phyloP scores from a whole-genome alignment of 1,140 invertebrate genomes.

The Drosophila pseudoobscura region DNA sequence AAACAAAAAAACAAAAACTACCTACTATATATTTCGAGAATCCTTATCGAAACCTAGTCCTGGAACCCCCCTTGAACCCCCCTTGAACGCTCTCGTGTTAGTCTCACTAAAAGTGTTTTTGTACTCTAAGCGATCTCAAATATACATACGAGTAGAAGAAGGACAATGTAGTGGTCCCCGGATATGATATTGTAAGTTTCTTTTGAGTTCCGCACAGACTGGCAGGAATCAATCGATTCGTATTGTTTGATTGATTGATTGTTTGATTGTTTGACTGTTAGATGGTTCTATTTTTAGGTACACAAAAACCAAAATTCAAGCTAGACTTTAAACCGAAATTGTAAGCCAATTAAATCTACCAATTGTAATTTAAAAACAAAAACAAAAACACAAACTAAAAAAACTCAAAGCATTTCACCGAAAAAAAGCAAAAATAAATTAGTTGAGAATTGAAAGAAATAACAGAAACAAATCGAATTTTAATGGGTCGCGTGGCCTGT shows the following conservation, averaged over 20 bases:
- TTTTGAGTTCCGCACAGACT: constrained; percentile 78
- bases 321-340: constrained; percentile 23
- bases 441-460: constrained; percentile 78
- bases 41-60: constrained; percentile 20
- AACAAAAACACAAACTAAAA: constrained; percentile 59
- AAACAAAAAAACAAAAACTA: constrained; percentile 3
- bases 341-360: constrained; percentile 50
- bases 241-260: constrained; percentile 57
- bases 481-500: constrained; percentile 29
- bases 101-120: constrained; percentile 77
- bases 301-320: constrained; percentile 35
- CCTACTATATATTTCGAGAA: not conserved
- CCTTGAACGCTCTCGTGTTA: constrained; percentile 64
- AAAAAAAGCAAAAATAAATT: constrained; percentile 68
- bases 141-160: constrained; percentile 42
- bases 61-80: constrained; percentile 3
- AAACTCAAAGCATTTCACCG: constrained; percentile 47
- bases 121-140: constrained; percentile 72
- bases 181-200: constrained; percentile 55
- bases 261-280: constrained; percentile 58
- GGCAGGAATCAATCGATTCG: constrained; percentile 42
- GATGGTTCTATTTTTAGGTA: constrained; percentile 46
- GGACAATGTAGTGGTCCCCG: constrained; percentile 45
- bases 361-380: constrained; percentile 58
- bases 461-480: constrained; percentile 39